Conservation (phyloP, 2,888 invertebrate genomes). For the Nemapogon koenigi region DNA sequence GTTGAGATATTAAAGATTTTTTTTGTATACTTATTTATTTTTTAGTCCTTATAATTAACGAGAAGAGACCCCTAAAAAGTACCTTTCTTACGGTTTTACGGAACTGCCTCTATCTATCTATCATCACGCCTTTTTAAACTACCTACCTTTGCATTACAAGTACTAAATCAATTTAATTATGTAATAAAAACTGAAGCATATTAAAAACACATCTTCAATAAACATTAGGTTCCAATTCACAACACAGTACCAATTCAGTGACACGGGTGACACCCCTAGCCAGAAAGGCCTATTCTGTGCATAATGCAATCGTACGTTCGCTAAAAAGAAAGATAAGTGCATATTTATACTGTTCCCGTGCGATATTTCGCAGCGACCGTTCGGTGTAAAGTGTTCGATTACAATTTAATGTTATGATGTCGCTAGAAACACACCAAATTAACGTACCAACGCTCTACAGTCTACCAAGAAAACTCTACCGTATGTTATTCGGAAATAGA, state of each 20-base stretch:
- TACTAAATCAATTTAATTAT: no score
- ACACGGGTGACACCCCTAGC: background rate
- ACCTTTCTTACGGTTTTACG: no score
- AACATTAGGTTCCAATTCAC: background rate
- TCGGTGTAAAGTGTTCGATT: constrained; percentile 60
- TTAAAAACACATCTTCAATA: no score
- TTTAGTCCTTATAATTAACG: no score
- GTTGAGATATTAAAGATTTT: no score
- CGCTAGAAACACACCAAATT: constrained; percentile 17
- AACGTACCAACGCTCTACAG: background rate
- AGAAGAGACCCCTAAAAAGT: no score
- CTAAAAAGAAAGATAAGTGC: constrained; percentile 63
- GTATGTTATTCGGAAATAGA: constrained; percentile 14
- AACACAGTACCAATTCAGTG: background rate
- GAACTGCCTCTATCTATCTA: no score
- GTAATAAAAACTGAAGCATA: no score
- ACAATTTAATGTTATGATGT: constrained; percentile 60
- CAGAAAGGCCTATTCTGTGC: constrained; percentile 22
- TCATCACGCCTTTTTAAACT: no score
- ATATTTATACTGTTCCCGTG: constrained; percentile 58
- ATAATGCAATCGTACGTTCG: constrained; percentile 59
- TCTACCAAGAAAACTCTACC: constrained; percentile 20
- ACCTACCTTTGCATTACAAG: no score
- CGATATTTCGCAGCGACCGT: constrained; percentile 56
- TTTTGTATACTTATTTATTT: no score